A percentile compares a stretch with the other conserved stretches of the same genome.
Evolutionary conservation across 2,888 invertebrate genomes (phyloP).

Genomic region (Cartodere bifasciata): DNA sequence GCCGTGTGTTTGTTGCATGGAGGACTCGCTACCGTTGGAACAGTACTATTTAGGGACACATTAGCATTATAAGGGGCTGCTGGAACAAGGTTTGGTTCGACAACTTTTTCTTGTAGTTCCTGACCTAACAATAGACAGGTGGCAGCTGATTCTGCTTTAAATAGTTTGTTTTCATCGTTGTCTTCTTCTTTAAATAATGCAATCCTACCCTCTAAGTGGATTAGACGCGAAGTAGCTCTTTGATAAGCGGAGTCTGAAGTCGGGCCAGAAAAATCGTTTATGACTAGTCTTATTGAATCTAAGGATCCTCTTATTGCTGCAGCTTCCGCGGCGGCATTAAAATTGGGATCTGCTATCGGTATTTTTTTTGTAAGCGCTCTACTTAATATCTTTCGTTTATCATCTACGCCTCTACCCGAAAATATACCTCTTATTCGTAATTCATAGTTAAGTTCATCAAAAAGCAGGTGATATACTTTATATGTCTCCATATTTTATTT

Average conservation of each 20-base stretch:
- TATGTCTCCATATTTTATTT: too few relatives aligned
- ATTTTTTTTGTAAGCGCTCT: background rate
- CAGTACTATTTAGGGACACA: too few relatives aligned
- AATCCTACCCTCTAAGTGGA: background rate
- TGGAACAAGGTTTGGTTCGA: too few relatives aligned
- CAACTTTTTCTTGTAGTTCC: constrained; percentile 1
- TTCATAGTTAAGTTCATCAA: constrained; percentile 6
- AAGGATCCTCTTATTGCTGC: constrained; percentile 1
- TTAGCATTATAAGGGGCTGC: too few relatives aligned
- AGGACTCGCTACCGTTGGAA: too few relatives aligned
- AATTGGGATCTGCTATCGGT: background rate
- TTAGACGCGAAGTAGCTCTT: background rate
- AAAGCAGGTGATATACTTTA: too few relatives aligned
- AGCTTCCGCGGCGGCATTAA: background rate
- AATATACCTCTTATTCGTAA: background rate
- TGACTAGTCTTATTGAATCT: constrained; percentile 3
- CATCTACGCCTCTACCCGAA: constrained; percentile 4
- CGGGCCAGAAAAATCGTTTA: constrained; percentile 2
- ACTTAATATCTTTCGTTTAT: constrained; percentile 3
- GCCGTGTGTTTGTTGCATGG: too few relatives aligned
- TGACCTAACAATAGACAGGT: background rate
- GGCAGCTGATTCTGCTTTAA: constrained; percentile 1
- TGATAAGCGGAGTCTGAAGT: background rate
- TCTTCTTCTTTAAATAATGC: background rate
- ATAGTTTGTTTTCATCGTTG: background rate